A percentile compares a stretch with the other conserved stretches of the same genome.
Conservation (phyloP, 23 tunicate species). For the Clavelina lepadiformis region DNA sequence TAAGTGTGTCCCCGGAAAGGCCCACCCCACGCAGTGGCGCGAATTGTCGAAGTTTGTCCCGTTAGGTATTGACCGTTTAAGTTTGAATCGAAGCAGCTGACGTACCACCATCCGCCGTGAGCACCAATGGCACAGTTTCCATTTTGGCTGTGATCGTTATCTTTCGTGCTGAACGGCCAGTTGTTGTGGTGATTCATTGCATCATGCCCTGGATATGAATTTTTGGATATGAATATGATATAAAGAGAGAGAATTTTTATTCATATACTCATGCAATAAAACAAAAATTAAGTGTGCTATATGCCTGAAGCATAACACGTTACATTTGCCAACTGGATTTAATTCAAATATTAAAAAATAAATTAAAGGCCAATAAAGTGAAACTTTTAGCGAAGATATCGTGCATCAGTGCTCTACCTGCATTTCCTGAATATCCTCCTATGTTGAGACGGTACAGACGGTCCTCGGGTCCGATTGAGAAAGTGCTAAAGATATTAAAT, state of each 20-base stretch:
- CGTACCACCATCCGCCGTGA: conserved; percentile 21
- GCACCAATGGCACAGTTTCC: conserved; percentile 3
- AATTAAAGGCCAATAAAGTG: no score
- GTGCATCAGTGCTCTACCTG: conserved; percentile 7
- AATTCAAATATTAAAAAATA: no score
- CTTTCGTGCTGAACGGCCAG: conserved; percentile 13
- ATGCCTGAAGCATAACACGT: no score
- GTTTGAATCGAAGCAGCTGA: conserved; percentile 11
- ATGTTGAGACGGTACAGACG: background rate
- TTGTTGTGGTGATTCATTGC: conserved; percentile 8
- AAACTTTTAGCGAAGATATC: no score
- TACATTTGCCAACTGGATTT: no score
- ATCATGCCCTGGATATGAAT: conserved; percentile 7
- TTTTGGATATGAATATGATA: no score
- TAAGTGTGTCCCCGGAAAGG: no score
- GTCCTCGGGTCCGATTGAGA: background rate
- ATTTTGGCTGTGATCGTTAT: conserved; percentile 17
- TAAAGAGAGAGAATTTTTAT: no score
- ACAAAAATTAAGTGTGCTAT: no score
- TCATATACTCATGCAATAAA: no score
- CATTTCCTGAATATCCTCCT: conserved; percentile 8
- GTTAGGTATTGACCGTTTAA: conserved; percentile 6
- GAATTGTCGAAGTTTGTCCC: background rate
- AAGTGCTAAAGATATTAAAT: background rate
- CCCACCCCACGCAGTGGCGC: conserved; percentile 1